Percentiles rank a stretch among this genome's conserved stretches.
phyloP scores from a whole-genome alignment of 2,888 invertebrate species.

The Clunio marinus region DNA sequence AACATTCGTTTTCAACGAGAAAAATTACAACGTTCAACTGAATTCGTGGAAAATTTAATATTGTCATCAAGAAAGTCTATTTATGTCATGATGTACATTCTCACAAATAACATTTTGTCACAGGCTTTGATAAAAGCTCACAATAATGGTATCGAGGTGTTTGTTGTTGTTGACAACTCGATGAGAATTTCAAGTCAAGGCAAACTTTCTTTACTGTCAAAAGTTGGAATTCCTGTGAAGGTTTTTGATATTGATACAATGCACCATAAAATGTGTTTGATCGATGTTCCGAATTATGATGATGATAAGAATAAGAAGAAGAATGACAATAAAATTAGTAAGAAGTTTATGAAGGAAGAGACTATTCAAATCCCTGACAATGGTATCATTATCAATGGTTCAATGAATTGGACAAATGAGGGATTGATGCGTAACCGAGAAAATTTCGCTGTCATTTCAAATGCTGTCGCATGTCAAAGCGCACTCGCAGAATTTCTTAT shows the following conservation, averaged over 20 bases:
- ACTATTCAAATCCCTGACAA: constrained; percentile 4
- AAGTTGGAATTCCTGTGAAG: constrained; percentile 1
- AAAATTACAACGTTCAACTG: too few species aligned
- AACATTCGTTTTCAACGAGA: too few species aligned
- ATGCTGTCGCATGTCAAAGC: neutral
- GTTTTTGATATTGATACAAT: constrained; percentile 15
- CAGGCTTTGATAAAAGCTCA: constrained; percentile 19
- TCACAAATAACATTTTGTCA: neutral
- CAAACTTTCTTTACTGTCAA: too few species aligned
- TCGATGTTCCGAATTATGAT: constrained; percentile 16
- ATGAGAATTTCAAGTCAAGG: constrained; percentile 9
- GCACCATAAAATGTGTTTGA: constrained; percentile 36
- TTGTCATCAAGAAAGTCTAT: constrained; percentile 7
- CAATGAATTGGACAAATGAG: constrained; percentile 21
- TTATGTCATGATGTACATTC: constrained; percentile 31
- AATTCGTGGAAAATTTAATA: constrained; percentile 19
- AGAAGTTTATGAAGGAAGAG: neutral
- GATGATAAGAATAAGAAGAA: neutral
- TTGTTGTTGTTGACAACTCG: constrained; percentile 19
- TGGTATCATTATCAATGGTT: constrained; percentile 25
- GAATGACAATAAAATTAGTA: neutral
- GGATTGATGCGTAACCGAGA: constrained; percentile 23
- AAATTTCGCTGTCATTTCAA: constrained; percentile 20
- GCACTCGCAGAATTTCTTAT: neutral
- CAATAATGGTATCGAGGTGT: constrained; percentile 20